phyloP scores from a whole-genome alignment of 2,797 vertebrate genomes.

The Sebastes itinus region DNA sequence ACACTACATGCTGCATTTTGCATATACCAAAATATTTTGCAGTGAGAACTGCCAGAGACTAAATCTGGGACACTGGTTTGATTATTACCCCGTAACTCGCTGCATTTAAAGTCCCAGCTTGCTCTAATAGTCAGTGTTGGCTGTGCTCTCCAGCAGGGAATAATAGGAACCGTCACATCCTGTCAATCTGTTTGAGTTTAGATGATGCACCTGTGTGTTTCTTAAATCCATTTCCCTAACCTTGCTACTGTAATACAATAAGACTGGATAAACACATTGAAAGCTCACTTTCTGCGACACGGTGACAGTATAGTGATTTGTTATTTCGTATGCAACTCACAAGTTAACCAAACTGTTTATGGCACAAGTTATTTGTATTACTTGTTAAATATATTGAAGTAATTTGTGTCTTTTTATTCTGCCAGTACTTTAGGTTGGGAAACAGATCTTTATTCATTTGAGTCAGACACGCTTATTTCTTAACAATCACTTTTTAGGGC shows the following conservation, averaged over 20 bases:
- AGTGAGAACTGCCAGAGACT: conserved; percentile 48
- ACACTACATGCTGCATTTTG: conserved; percentile 67
- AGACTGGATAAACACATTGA: background rate
- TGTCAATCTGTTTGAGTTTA: background rate
- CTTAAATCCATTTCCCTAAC: background rate
- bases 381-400: background rate
- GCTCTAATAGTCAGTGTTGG: background rate
- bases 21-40: conserved; percentile 75
- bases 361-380: background rate
- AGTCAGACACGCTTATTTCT: background rate
- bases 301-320: background rate
- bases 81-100: conserved; percentile 53
- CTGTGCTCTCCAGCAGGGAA: conserved; percentile 13
- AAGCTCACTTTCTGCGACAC: background rate
- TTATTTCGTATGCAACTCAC: background rate
- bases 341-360: background rate
- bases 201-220: background rate
- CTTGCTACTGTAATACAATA: background rate
- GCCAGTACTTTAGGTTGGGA: background rate
- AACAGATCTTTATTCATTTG: background rate
- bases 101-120: conserved; percentile 41
- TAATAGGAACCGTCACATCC: conserved; percentile 12
- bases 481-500: too few species aligned
- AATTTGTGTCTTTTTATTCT: background rate
- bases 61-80: conserved; percentile 72